These are phyloP conservation scores for Eudorcas thomsonii DNA, from an alignment of 2,113 vertebrate species.

Conservation along the genomic window DNA sequence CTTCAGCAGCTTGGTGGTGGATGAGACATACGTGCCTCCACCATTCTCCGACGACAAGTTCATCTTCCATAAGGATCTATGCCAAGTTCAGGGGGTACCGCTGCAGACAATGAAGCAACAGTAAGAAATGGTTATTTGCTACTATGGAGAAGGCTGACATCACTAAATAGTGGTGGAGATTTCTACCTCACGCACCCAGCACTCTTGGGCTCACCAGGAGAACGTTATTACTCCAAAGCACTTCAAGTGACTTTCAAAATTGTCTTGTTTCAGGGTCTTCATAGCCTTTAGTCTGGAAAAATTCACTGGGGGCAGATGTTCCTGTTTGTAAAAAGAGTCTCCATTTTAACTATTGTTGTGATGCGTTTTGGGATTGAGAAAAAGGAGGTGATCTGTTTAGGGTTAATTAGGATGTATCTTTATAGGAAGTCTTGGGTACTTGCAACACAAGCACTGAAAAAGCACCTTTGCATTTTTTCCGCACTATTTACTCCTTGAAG, in stretches of 20 bases:
- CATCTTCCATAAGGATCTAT: constrained; percentile 73
- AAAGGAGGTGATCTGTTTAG: neutral
- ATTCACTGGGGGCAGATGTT: neutral
- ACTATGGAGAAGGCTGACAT: neutral
- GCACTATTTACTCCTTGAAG: neutral
- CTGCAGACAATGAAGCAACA: constrained; percentile 69
- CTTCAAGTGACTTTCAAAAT: neutral
- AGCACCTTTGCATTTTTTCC: neutral
- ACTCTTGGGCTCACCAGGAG: neutral
- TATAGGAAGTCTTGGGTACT: neutral
- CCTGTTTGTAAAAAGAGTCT: neutral
- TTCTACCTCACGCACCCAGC: neutral
- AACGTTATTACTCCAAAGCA: neutral
- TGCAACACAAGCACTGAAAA: neutral
- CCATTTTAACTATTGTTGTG: neutral
- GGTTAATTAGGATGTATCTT: neutral
- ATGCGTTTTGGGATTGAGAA: neutral
- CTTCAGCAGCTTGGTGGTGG: constrained; percentile 74
- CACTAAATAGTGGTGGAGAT: neutral
- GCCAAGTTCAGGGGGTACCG: constrained; percentile 55
- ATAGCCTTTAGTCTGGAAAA: neutral
- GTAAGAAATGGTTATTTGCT: constrained; percentile 54
- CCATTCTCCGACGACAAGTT: constrained; percentile 71
- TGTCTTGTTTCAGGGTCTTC: neutral
- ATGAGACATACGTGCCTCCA: constrained; percentile 75